Base-by-base conservation (phyloP, 2,888 invertebrate genomes). In the Camponotus fellah region DNA sequence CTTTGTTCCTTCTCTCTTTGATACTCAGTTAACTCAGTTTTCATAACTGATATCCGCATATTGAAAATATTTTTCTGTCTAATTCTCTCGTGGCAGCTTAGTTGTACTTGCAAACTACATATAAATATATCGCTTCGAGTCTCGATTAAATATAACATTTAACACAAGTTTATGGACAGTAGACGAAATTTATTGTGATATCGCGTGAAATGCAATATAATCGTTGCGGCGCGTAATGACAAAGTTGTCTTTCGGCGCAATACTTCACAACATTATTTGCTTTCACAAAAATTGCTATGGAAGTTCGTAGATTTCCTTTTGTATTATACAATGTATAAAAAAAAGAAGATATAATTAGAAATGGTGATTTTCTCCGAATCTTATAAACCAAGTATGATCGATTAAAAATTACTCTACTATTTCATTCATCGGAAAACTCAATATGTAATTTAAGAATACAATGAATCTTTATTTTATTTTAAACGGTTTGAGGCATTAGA, bases 391-490 rank as follows among this genome's bases (percentile, higher is more conserved):
- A 56, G 62, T 46, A 21, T 26, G 32, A 32, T 64, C 32, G 32
- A 62, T 21, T 79, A 4, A 81, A 77, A 49, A 17, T 53, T 34
- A 40, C n/a, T 53, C 10, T 32, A n/a, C 32, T 62, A 72, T 79
- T 56, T 32, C 37, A 32, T 56, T 71, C 40, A 76, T 65, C 14
- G 46, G 17, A 43, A 72, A 77, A 32, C 64, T 76, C 49, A 40
- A 89, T 37, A 86, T 86, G 46, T 86, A 86, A 85, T 86, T 87
- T 84, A 83, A 80, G 75, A n/a, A 46, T 75, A 81, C 80, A 74
- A 69, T 66, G 60, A 77, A 37, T 74, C 58, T 80, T 87, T 74
- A 68, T 83, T 82, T 84, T 58, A 62, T 83, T 56, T 37, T 5
- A 40, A 69, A 32, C 14, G 21, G 0, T 69, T 84, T 76, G 43